Percentiles rank a stretch among this genome's conserved stretches.
These are phyloP conservation scores for Platycnemis pennipes DNA, from an alignment of 2,888 invertebrate genomes.

Conservation along the genomic window DNA sequence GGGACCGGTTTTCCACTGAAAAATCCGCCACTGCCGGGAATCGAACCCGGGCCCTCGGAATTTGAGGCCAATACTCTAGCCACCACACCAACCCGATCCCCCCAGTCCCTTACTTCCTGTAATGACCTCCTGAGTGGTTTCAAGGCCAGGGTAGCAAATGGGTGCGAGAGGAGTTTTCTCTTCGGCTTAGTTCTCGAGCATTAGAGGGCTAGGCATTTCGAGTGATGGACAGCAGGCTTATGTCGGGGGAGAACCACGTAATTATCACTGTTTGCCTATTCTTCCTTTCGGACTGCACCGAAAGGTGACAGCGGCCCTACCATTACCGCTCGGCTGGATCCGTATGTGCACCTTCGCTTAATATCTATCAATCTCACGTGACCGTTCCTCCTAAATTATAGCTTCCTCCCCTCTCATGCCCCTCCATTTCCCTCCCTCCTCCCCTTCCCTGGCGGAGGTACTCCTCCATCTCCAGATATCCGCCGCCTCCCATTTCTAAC, in stretches of 20 bases:
- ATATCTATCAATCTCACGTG: slow-evolving; percentile 39
- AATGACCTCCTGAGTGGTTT: too few relatives aligned
- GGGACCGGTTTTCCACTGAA: too few relatives aligned
- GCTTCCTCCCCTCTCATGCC: neutral
- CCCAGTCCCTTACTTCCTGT: too few relatives aligned
- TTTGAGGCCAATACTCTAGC: too few relatives aligned
- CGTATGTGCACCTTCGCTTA: slow-evolving; percentile 22
- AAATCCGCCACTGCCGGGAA: too few relatives aligned
- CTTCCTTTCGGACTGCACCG: neutral
- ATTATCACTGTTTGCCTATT: slow-evolving; percentile 28
- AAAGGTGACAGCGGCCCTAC: slow-evolving; percentile 35
- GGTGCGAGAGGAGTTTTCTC: neutral
- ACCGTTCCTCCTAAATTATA: slow-evolving; percentile 36
- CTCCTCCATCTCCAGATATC: slow-evolving; percentile 3
- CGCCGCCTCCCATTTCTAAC: neutral
- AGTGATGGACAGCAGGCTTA: neutral
- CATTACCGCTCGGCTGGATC: neutral
- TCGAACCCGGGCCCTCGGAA: too few relatives aligned
- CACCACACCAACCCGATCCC: too few relatives aligned
- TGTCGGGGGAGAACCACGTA: neutral
- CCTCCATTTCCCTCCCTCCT: neutral
- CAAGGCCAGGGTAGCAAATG: neutral
- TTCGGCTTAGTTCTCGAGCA: neutral
- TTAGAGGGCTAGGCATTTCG: neutral
- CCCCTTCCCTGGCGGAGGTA: neutral